Base-by-base conservation (phyloP, 2,797 vertebrate genomes). In the Argyrosomus regius region DNA sequence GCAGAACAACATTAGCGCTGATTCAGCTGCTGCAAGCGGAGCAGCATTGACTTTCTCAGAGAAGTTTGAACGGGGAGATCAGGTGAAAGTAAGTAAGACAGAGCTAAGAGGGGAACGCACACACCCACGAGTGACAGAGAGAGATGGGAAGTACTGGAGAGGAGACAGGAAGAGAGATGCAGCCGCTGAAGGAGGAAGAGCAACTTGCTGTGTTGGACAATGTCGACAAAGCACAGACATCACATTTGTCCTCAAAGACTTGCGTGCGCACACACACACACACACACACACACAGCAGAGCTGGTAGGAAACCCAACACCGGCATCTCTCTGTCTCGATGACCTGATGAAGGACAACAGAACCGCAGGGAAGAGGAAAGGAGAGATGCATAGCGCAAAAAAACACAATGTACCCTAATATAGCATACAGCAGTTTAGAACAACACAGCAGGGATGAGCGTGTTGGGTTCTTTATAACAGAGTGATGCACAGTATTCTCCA, bases 271-370 rank as follows among this genome's bases (percentile, higher is more conserved):
- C 35, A 35, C 35, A 35, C 35, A 39, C 35, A 39, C 35, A 39
- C 35, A 35, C 35, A 35, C 78, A 60, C 62, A 80, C 52, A 69
- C 31, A 52, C 20, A 84, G 85, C 83, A 84, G 85, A 83, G 90
- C 73, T 75, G 12, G 39, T 54, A 72, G 72, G 94, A 94, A 95
- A 95, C 82, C 86, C 74, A 90, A 95, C 92, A 94, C 93, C 84
- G 16, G 61, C 82, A 63, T 88, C 85, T 86, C 87, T 84, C 69
- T 86, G 79, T 90, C 86, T 88, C 62, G 14, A 69, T 91, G 91
- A 90, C 91, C 93, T 71, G 86, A 88, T 91, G 91, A 95, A 95
- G 94, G 93, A 92, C 93, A 91, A 85, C 84, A 72, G 73, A 80
- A 77, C 91, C 72, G 88, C 92, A 93, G 90, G 85, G 81, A 87